These are phyloP conservation scores for Morone saxatilis DNA, from an alignment of 2,113 vertebrate species.

Conservation along the genomic window DNA sequence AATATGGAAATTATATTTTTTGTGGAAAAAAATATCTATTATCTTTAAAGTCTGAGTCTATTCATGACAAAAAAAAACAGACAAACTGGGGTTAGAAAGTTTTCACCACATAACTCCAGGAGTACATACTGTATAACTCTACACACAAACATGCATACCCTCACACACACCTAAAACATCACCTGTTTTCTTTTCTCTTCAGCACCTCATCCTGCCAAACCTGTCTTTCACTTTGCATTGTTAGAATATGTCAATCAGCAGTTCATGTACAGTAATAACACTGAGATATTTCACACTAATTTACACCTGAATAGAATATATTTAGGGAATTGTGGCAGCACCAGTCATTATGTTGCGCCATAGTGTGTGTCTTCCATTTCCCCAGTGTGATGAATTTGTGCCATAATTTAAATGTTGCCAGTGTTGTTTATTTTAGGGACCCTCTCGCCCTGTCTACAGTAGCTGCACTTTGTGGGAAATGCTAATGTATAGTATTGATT, in stretches of 20 bases:
- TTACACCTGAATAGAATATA: conserved; percentile 53
- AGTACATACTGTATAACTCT: neutral
- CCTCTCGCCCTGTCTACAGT: neutral
- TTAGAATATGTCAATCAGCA: conserved; percentile 23
- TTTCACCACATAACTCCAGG: neutral
- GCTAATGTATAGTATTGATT: conserved; percentile 48
- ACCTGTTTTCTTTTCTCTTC: conserved; percentile 16
- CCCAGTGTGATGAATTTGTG: conserved; percentile 6
- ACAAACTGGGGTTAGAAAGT: neutral
- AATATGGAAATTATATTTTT: too few relatives aligned
- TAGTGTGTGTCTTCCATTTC: conserved; percentile 7
- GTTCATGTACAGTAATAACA: conserved; percentile 4
- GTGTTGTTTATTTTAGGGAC: conserved; percentile 23
- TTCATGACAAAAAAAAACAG: neutral
- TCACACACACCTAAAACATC: neutral
- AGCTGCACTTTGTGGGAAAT: conserved; percentile 32
- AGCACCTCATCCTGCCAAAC: neutral
- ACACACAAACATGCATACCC: neutral
- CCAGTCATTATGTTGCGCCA: neutral
- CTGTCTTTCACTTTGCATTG: conserved; percentile 38
- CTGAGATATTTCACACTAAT: conserved; percentile 55
- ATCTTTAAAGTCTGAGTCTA: neutral
- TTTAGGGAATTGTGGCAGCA: conserved; percentile 10
- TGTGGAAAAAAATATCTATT: too few relatives aligned
- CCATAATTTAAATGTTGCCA: conserved; percentile 39